Evolutionary conservation across 2,113 vertebrate species (phyloP).

Genomic region (Oryzias celebensis): DNA sequence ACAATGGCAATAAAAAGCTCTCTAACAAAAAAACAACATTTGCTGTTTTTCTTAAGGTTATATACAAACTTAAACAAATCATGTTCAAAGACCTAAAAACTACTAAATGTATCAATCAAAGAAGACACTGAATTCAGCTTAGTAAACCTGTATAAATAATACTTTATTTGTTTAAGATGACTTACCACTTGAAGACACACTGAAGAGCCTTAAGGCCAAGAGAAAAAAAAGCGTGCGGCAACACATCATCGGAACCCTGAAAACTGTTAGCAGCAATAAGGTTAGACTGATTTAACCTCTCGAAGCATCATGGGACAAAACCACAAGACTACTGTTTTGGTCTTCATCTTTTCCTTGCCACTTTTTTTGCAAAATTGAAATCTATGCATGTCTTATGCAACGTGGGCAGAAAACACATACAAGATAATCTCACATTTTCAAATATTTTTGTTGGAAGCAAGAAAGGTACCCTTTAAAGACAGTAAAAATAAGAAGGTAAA

Average conservation of each 20-base stretch:
- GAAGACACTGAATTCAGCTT: not conserved
- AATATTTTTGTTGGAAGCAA: not conserved
- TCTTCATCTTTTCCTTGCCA: too few relatives aligned
- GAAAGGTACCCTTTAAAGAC: not conserved
- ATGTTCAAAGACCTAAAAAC: too few relatives aligned
- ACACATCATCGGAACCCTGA: conserved; percentile 2
- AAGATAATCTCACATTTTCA: not conserved
- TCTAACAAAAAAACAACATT: too few relatives aligned
- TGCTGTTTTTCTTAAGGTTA: too few relatives aligned
- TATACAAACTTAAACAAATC: too few relatives aligned
- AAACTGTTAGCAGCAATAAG: not conserved
- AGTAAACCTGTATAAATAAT: not conserved
- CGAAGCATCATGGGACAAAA: conserved; percentile 44
- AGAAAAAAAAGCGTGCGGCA: conserved; percentile 6
- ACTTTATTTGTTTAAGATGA: not conserved
- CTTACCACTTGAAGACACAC: conserved; percentile 51
- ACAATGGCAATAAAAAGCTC: too few relatives aligned
- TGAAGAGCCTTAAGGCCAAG: conserved; percentile 23
- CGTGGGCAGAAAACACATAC: not conserved
- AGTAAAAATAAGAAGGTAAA: not conserved
- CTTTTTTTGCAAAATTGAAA: too few relatives aligned
- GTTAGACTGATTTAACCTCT: not conserved
- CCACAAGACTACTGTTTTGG: conserved; percentile 33
- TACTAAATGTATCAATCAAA: too few relatives aligned
- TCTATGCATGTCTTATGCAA: not conserved